Conservation (phyloP, 2,113 vertebrate genomes). For the Burhinus bistriatus region DNA sequence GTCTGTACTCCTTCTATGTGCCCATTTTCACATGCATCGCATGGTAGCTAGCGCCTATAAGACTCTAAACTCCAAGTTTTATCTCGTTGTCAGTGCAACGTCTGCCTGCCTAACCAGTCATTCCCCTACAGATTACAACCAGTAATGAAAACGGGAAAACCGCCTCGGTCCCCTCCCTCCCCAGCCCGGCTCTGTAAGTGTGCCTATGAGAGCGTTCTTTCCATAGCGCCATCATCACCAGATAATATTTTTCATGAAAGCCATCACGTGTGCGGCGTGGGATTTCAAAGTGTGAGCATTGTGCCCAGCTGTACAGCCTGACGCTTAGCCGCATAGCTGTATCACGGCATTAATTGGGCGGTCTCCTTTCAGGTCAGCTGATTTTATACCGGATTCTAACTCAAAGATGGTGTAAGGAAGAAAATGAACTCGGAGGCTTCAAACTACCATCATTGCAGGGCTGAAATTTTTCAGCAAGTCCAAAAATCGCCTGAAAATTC, state of each 20-base stretch:
- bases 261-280: slow-evolving; percentile 1
- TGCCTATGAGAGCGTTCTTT: slow-evolving; percentile 52
- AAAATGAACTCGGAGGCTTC: not conserved
- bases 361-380: not conserved
- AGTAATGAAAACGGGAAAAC: slow-evolving; percentile 14
- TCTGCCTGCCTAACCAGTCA: not conserved
- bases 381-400: not conserved
- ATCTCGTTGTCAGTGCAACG: not conserved
- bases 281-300: slow-evolving; percentile 21
- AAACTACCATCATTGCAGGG: rapidly evolving
- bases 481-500: not conserved
- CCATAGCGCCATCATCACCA: slow-evolving; percentile 53
- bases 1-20: not conserved
- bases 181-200: not conserved
- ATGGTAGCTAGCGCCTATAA: rapidly evolving
- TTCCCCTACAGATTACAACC: not conserved
- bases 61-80: not conserved
- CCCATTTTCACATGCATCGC: not conserved
- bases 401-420: not conserved
- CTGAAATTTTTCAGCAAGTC: not conserved
- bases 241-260: slow-evolving; percentile 50
- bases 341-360: not conserved
- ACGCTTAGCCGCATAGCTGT: not conserved
- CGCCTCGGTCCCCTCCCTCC: not conserved
- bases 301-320: slow-evolving; percentile 27